Evolutionary conservation across 2,888 invertebrate species (phyloP).

Genomic region (Onthophagus sagittarius): DNA sequence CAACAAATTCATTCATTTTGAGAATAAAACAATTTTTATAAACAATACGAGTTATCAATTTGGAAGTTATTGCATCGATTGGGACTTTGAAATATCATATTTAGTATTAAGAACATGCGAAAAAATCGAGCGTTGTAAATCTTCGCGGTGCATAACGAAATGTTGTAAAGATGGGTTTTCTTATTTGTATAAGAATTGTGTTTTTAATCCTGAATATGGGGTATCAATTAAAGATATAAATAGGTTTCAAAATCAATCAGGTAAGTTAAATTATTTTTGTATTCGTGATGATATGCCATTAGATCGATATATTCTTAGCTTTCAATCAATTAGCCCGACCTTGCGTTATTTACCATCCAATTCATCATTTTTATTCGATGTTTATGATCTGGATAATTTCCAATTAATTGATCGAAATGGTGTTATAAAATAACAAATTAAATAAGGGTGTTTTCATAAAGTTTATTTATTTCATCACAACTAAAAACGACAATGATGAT

Average conservation of each 20-base stretch:
- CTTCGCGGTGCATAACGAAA: background rate
- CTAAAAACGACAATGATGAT: no score
- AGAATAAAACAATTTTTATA: background rate
- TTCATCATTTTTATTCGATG: no score
- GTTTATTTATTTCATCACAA: no score
- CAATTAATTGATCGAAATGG: no score
- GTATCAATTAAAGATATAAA: background rate
- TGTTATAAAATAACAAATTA: no score
- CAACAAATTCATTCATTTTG: background rate
- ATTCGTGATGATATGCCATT: background rate
- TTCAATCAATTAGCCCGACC: background rate
- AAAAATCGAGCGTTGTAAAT: background rate
- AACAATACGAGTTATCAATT: background rate
- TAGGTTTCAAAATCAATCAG: background rate
- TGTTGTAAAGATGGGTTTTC: background rate
- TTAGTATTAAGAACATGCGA: background rate
- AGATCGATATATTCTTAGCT: background rate
- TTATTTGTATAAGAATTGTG: background rate
- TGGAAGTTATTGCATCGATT: background rate
- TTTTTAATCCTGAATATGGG: background rate
- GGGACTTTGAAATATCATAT: background rate
- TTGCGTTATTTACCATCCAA: background rate
- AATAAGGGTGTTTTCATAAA: no score
- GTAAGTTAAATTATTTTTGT: background rate
- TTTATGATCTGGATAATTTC: no score